phyloP scores from a whole-genome alignment of 2,797 vertebrate species.

The Cossypha heuglini region DNA sequence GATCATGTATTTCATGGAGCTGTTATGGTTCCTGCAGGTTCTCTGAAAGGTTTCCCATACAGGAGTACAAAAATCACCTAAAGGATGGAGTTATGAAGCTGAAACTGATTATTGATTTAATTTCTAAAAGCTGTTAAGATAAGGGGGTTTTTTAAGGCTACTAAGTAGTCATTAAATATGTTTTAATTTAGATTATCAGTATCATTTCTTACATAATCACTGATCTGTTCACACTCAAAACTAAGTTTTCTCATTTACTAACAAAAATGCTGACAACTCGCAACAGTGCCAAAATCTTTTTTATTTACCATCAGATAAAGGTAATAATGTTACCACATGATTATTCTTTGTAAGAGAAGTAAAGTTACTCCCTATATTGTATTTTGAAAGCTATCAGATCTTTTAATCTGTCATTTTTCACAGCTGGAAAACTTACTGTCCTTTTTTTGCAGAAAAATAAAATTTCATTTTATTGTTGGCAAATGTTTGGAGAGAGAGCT shows the following conservation, averaged over 20 bases:
- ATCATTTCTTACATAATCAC: background rate
- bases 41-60: background rate
- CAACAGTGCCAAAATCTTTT: background rate
- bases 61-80: background rate
- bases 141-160: background rate
- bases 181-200: background rate
- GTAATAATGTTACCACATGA: background rate
- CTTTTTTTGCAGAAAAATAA: background rate
- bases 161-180: background rate
- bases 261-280: background rate
- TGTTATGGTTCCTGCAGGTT: background rate
- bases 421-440: background rate
- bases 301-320: background rate
- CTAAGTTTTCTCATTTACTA: background rate
- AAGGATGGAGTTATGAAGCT: background rate
- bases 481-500: background rate
- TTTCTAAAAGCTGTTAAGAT: background rate
- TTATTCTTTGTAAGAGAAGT: background rate
- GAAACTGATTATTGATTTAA: background rate
- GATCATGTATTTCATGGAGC: fast-evolving
- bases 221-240: background rate
- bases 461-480: background rate
- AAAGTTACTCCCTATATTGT: background rate
- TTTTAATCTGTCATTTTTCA: background rate
- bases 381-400: background rate